phyloP scores from a whole-genome alignment of 2,113 vertebrate species.

The Alexandromys fortis region DNA sequence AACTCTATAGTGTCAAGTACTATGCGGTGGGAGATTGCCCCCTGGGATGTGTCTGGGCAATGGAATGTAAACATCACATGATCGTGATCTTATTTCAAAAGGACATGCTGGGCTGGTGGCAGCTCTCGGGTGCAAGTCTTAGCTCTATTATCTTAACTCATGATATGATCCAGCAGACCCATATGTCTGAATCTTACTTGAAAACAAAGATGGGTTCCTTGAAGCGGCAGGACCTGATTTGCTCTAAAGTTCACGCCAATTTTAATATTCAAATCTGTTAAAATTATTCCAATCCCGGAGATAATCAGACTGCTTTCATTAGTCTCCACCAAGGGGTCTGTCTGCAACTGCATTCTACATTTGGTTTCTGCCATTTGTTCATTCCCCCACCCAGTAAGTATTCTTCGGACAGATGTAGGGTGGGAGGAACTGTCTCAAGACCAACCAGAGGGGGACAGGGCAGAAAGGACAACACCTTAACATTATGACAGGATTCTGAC shows the following conservation, averaged over 20 bases:
- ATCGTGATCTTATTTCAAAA: slow-evolving; percentile 21
- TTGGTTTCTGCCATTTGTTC: neutral
- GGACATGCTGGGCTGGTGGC: neutral
- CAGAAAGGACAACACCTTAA: neutral
- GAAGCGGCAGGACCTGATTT: neutral
- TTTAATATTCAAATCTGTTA: slow-evolving; percentile 13
- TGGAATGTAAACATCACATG: neutral
- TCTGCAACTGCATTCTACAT: neutral
- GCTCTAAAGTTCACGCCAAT: neutral
- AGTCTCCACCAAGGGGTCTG: neutral
- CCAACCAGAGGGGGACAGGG: neutral
- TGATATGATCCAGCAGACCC: neutral
- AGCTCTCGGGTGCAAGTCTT: neutral
- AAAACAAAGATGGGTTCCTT: slow-evolving; percentile 13
- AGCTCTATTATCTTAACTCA: neutral
- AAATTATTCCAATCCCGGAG: neutral
- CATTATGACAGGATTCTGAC: neutral
- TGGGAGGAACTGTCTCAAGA: neutral
- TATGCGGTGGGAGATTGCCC: neutral
- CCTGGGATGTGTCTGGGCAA: neutral
- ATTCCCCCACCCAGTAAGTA: neutral
- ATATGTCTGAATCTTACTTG: neutral
- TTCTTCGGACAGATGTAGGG: neutral
- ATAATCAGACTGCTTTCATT: neutral
- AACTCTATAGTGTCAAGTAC: neutral